Conservation (phyloP, 2,888 invertebrate species). For the Drosophila multiciliata region DNA sequence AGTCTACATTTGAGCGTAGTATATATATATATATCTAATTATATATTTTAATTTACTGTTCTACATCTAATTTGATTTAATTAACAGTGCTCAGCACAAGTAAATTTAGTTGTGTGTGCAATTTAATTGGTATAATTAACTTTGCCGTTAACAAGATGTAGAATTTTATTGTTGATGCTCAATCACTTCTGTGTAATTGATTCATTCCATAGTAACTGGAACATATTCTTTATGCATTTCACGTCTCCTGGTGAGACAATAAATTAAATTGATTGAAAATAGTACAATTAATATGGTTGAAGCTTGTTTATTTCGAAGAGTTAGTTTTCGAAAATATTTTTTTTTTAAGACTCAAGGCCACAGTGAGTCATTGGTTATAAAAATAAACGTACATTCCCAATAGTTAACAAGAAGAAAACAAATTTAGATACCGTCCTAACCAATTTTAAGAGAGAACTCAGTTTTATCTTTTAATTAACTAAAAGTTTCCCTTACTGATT, state of each 20-base stretch:
- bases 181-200: conserved; percentile 2
- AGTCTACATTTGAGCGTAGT: conserved; percentile 39
- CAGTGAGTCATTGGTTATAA: not conserved
- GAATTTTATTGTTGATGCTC: conserved; percentile 8
- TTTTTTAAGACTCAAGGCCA: not conserved
- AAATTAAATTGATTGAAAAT: not conserved
- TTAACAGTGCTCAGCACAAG: not conserved
- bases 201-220: not conserved
- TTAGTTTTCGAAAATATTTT: not conserved
- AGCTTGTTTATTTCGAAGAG: not conserved
- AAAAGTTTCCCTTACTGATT: conserved; percentile 11
- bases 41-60: not conserved
- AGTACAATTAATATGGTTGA: not conserved
- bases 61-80: not conserved
- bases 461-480: conserved; percentile 36
- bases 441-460: conserved; percentile 3
- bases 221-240: not conserved
- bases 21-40: too few species aligned
- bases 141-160: not conserved
- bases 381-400: not conserved
- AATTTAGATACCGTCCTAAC: not conserved
- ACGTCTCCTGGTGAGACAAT: not conserved
- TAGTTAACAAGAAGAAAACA: not conserved
- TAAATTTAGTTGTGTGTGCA: not conserved
- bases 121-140: not conserved